These are phyloP conservation scores for Orchestes rusci DNA, from an alignment of 2,888 invertebrate genomes.

Conservation along the genomic window DNA sequence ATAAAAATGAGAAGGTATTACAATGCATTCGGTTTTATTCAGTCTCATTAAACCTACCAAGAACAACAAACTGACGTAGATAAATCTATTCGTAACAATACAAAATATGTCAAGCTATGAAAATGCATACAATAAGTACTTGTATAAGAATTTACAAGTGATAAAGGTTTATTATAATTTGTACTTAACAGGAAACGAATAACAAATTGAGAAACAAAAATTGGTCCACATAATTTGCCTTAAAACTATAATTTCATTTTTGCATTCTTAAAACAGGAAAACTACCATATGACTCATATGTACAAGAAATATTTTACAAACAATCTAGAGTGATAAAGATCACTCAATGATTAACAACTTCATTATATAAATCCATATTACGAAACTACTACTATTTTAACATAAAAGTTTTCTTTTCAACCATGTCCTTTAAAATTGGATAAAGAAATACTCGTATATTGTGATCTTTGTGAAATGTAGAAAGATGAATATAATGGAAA, in stretches of 20 bases:
- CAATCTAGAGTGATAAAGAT: not conserved
- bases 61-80: constrained; percentile 12
- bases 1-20: constrained; percentile 12
- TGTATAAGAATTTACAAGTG: constrained; percentile 3
- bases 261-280: not conserved
- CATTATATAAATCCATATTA: too few species aligned
- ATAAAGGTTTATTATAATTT: constrained; percentile 18
- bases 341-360: not conserved
- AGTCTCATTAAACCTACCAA: constrained; percentile 38
- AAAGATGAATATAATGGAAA: constrained; percentile 14
- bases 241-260: not conserved
- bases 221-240: too few species aligned
- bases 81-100: constrained; percentile 17
- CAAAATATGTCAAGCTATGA: constrained; percentile 4
- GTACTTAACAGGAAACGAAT: constrained; percentile 24
- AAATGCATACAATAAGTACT: constrained; percentile 15
- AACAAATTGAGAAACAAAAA: too few species aligned
- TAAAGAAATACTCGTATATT: too few species aligned
- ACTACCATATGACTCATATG: not conserved
- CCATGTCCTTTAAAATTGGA: too few species aligned
- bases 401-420: too few species aligned
- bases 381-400: too few species aligned
- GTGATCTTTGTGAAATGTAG: too few species aligned
- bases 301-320: constrained; percentile 10
- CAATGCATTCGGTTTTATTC: constrained; percentile 38